Base-by-base conservation (phyloP, 2,113 vertebrate genomes). In the Rhinolophus ferrumequinum region DNA sequence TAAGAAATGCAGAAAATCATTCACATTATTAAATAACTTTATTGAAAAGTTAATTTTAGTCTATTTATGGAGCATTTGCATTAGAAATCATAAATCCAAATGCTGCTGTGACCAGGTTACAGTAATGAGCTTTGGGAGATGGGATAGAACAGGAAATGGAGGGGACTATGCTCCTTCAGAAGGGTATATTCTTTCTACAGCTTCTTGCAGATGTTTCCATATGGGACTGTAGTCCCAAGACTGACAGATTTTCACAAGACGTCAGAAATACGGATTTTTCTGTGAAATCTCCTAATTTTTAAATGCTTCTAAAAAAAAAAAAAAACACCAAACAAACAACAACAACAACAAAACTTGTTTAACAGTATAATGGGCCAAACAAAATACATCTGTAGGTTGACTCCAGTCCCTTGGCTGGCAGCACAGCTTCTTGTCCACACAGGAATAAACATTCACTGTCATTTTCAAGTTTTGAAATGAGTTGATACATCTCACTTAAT, bases 401-500 rank as follows among this genome's bases (percentile, higher is more conserved):
- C 83, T 54, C 41, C 16, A 92, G 33, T 54, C 64, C 80, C n/a
- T 81, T 76, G 13, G 6, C 15, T 47, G 26, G 19, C 33, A 82
- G 60, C 19, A 90, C 87, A 3, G 0, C 11, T 69, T 94, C 28
- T 38, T 83, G 9, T 64, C 19, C 26, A 24, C 14, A 77, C 8
- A 44, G 35, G 13, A 81, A 62, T 77, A 92, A 93, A 50, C 8
- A 54, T 12, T 38, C 21, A 76, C 30, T 47, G 15, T 50, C 10
- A 85, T 67, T 70, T 72, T n/a, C 8, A 90, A 88, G 33, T 94
- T 85, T 70, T 38, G 21, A 76, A 92, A 56, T 94, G 72, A 96
- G 50, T 26, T 77, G 7, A 16, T 75, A 12, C 41, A 44, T 70
- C 35, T 94, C 9, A 56, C 24, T 66, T 75, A 18, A 21, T 82